Base-by-base conservation (phyloP, 2,888 invertebrate genomes). In the Brenthis daphne region DNA sequence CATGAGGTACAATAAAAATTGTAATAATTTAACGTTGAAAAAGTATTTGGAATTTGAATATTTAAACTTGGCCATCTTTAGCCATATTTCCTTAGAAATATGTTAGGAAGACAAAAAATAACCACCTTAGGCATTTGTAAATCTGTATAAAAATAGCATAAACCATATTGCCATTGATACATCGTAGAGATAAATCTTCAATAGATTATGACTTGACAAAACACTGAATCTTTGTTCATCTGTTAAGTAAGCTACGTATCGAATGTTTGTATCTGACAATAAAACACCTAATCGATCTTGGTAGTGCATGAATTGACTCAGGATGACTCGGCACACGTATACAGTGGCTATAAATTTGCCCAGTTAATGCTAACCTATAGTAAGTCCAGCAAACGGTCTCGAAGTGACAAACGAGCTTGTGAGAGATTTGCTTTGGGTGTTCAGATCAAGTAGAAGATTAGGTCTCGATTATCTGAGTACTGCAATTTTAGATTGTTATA, bases 291-390 rank as follows among this genome's bases (percentile, higher is more conserved):
- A 69, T 69, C 64, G 67, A 71, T 64, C 67, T 65, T 65, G 61
- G 65, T 60, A 67, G 61, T 70, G 66, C 61, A 73, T 67, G 60
- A 73, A 68, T 73, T 54, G 69, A 66, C 60, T 71, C 67, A 67
- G 66, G 73, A 69, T 74, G 74, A 75, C 72, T 77, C 74, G 73
- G 68, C 72, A 71, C 70, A 67, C 70, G 73, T 73, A 73, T 77
- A 76, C 76, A 79, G 76, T 77, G 77, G 76, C 78, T 75, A 82
- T 81, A 82, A 82, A 83, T 82, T 78, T 70, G 67, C 77, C 67
- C 73, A 72, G 76, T 76, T 78, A 80, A 78, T 77, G 75, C 76
- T 64, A 72, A 72, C 69, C 69, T 72, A 75, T 77, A 78, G 77
- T 72, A 77, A 77, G 74, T 79, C 78, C 76, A 75, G 74, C 76